phyloP scores from a whole-genome alignment of 1,140 invertebrate species.

The Aphaenogaster ashmeadi region DNA sequence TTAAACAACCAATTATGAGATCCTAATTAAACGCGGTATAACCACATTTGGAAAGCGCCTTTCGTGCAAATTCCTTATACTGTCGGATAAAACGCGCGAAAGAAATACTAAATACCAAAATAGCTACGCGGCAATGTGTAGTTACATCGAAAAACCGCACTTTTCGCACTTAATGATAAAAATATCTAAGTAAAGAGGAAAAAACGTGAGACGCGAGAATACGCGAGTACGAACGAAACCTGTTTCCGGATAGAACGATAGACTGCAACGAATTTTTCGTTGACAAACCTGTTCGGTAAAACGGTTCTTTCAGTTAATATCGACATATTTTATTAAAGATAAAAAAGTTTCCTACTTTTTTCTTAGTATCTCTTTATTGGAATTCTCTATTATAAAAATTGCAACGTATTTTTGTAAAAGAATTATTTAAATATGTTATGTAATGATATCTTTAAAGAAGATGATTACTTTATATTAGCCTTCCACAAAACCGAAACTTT shows the following conservation, averaged over 20 bases:
- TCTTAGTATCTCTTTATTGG: background rate
- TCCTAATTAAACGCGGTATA: conserved; percentile 54
- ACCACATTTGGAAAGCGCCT: conserved; percentile 46
- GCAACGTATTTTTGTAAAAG: background rate
- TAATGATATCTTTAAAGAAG: background rate
- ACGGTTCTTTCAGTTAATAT: conserved; percentile 18
- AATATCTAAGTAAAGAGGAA: background rate
- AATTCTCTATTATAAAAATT: background rate
- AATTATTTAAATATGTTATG: background rate
- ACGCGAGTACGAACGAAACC: conserved; percentile 3
- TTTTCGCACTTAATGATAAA: conserved; percentile 36
- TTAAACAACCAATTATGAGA: conserved; percentile 55
- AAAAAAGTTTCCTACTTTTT: conserved; percentile 10
- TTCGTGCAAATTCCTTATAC: conserved; percentile 60
- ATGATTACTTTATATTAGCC: background rate
- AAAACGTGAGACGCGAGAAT: background rate
- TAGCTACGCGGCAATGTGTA: background rate
- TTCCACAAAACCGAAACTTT: background rate
- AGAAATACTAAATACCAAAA: conserved; percentile 15
- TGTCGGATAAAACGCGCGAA: conserved; percentile 14
- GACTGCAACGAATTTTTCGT: conserved; percentile 34
- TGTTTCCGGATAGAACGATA: conserved; percentile 28
- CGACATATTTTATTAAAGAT: background rate
- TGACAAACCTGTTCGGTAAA: conserved; percentile 37
- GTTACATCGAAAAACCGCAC: conserved; percentile 3